Base-by-base conservation (phyloP, 1,140 invertebrate genomes). In the Popillia japonica region DNA sequence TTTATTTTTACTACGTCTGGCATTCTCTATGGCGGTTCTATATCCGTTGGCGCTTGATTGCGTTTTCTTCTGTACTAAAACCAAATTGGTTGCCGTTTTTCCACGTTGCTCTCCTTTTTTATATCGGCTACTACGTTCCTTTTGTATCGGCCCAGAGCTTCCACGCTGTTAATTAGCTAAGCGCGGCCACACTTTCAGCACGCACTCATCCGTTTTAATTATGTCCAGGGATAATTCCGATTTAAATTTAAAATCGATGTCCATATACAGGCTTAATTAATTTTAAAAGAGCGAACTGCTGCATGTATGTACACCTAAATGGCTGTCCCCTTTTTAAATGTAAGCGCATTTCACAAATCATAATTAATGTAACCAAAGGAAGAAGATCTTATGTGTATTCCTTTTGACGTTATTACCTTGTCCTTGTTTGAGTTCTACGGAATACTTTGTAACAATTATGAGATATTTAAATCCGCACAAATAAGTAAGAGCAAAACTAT, bases 191-290 rank as follows among this genome's bases (percentile, higher is more conserved):
- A 68, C 22, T 68, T 68, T 68, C 61, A 68, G 61, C 61, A 68
- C 61, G 61, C 61, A 68, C 61, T 68, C 61, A 68, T 68, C 61
- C 22, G 61, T 68, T 68, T 68, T 68, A 68, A 68, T 68, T 68
- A 68, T 68, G 61, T 68, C 61, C 61, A 20, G 20, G 61, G 61
- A 68, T 68, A 68, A 68, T 68, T 68, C 61, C 61, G 61, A 68
- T 68, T 68, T 68, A 68, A 68, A 68, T 68, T 68, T 68, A 68
- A 68, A 68, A 68, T 68, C 61, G 22, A 68, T 68, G 61, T 27
- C 61, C 61, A 68, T 68, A 68, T 68, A 68, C 22, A 68, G 61
- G 10, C 17, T 68, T 68, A 68, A 68, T 68, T 68, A 68, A 68
- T 68, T 68, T 68, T 68, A 68, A 68, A 68, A 68, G 22, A 68